Evolutionary conservation across 2,797 vertebrate species (phyloP), one percentile per base, ranked within the genome.

Genomic region (Labeo calbasu): DNA sequence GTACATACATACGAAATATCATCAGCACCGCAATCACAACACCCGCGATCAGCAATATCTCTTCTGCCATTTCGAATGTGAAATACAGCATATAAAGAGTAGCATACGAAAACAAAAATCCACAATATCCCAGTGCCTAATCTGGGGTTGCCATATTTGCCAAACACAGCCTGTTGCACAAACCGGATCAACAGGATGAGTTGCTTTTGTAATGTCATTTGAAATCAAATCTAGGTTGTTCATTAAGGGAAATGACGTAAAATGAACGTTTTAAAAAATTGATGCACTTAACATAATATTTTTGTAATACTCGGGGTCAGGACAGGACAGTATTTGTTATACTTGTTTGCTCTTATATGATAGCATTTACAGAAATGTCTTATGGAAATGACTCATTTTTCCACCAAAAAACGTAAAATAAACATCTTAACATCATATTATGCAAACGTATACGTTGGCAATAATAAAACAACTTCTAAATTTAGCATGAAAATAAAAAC

Each of bases 1-100:
- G 90, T 68, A 96, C 90, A 57, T 94, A 88, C 40, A 95, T 92
- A 61, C 90, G 94, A 72, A 90, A 66, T 3, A 96, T 63, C n/a
- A 94, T 89, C 46, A 93, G 94, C 43, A 90, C 59, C 0, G 57
- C 91, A 0, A 93, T 21, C 0, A 85, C 4, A 1, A 89, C 48
- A 0, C 70, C 93, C 0, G 72, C 46, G 1, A 88, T 80, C 79
- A 96, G 81, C 36, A 93, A 66, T 32, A 93, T n/a, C 8, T 86
- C 72, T 32, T 75, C 88, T 3, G 51, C 84, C 94, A 95, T 92
- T 69, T 32, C 85, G 79, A 15, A 87, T n/a, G 88, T 91, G 84
- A 89, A 90, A 91, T 87, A 21, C 5, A 8, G 10, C 10, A 13
- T 28, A 72, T 1, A 7, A 46, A 46, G 43, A 46, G 9, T 10